Evolutionary conservation across 2,797 vertebrate genomes (phyloP).

Genomic region (Alouatta caraya): DNA sequence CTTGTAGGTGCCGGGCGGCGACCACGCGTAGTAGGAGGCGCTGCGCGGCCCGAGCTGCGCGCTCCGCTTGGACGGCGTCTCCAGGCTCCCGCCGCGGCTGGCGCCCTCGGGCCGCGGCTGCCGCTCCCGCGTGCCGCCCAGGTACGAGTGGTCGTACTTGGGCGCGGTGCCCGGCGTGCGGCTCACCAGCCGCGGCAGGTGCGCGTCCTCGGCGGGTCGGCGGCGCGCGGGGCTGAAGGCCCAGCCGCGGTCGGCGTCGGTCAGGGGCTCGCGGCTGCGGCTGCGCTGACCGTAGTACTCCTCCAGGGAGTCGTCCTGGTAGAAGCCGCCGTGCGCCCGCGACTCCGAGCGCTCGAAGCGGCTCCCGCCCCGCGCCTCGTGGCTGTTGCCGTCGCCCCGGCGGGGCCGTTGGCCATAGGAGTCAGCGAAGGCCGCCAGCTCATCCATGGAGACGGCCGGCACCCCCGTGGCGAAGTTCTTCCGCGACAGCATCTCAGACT

Average conservation of each 20-base stretch:
- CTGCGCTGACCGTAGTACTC: constrained; percentile 83
- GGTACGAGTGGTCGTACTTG: constrained; percentile 91
- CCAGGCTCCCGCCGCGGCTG: constrained; percentile 84
- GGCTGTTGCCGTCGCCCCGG: constrained; percentile 83
- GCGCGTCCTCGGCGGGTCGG: constrained; percentile 85
- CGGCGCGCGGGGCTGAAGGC: constrained; percentile 87
- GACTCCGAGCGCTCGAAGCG: constrained; percentile 83
- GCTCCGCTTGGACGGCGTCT: constrained; percentile 93
- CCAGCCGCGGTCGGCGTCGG: constrained; percentile 84
- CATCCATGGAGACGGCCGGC: constrained; percentile 94
- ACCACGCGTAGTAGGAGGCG: constrained; percentile 85
- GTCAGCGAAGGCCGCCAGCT: constrained; percentile 93
- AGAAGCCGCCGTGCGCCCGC: constrained; percentile 77
- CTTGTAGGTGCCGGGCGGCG: constrained; percentile 83
- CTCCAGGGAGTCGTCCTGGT: constrained; percentile 82
- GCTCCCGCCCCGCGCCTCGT: constrained; percentile 77
- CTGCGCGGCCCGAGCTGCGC: constrained; percentile 86
- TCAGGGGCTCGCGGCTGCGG: constrained; percentile 78
- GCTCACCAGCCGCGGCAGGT: constrained; percentile 90
- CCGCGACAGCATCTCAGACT: constrained; percentile 93
- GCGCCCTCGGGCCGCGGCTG: constrained; percentile 89
- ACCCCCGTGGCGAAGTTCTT: constrained; percentile 90
- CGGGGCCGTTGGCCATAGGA: constrained; percentile 86
- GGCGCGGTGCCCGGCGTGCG: constrained; percentile 84
- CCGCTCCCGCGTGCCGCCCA: constrained; percentile 90